Evolutionary conservation across 2,888 invertebrate genomes (phyloP).

Genomic region (Poecilus cupreus): DNA sequence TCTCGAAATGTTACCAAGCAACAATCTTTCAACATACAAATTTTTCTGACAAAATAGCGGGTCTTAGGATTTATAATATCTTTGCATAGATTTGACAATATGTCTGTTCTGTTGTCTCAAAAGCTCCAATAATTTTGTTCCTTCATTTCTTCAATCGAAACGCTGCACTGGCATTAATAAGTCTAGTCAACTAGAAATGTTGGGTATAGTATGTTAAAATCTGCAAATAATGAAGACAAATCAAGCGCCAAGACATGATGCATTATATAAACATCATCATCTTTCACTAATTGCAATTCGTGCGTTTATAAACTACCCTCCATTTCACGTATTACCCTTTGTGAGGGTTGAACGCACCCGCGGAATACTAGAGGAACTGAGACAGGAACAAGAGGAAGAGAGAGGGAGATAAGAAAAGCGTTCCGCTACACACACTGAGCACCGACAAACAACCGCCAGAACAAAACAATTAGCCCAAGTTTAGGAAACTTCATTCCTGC

Average conservation of each 20-base stretch:
- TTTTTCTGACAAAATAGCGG: no score
- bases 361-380: slow-evolving; percentile 6
- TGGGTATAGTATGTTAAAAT: not conserved
- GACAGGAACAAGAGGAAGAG: not conserved
- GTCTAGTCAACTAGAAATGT: no score
- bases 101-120: no score
- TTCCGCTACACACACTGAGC: slow-evolving; percentile 37
- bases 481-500: slow-evolving; percentile 45
- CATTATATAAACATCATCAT: slow-evolving; percentile 22
- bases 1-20: no score
- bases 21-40: no score
- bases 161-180: no score
- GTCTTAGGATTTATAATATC: no score
- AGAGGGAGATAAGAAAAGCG: slow-evolving; percentile 25
- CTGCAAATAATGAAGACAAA: not conserved
- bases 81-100: no score
- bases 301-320: not conserved
- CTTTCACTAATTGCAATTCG: slow-evolving; percentile 30
- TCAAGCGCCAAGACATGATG: not conserved
- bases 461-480: slow-evolving; percentile 58
- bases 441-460: slow-evolving; percentile 54
- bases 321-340: not conserved
- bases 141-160: not conserved
- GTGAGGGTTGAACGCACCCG: not conserved
- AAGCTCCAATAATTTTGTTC: no score